phyloP scores from a whole-genome alignment of 2,113 vertebrate genomes.

The Psilopsiagon aurifrons region DNA sequence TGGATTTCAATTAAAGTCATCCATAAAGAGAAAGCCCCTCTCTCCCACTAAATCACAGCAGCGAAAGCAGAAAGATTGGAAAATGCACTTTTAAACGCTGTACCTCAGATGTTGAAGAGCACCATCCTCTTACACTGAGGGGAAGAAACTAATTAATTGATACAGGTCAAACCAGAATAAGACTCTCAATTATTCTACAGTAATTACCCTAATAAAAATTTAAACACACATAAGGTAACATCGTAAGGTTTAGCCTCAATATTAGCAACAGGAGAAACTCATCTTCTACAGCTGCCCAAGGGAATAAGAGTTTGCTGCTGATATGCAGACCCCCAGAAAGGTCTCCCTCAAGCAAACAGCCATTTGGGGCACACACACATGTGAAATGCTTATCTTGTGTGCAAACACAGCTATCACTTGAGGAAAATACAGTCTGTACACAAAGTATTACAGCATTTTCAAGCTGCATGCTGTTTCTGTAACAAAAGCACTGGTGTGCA shows the following conservation, averaged over 20 bases:
- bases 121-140: neutral
- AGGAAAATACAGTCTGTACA: neutral
- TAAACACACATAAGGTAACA: neutral
- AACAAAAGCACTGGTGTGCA: neutral
- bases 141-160: conserved; percentile 49
- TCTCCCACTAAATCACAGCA: neutral
- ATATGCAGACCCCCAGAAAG: neutral
- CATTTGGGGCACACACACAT: neutral
- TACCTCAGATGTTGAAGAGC: conserved; percentile 15
- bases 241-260: neutral
- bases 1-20: conserved; percentile 11
- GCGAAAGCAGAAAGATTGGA: neutral
- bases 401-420: neutral
- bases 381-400: neutral
- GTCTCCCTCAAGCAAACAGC: neutral
- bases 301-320: neutral
- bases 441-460: neutral
- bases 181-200: conserved; percentile 18
- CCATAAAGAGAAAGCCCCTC: neutral
- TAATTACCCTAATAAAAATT: conserved; percentile 60
- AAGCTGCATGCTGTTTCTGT: neutral
- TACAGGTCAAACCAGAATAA: conserved; percentile 26
- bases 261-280: neutral
- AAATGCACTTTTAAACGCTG: neutral
- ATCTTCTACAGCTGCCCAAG: neutral